Conservation (phyloP, 2,797 vertebrate species). For the Enteromius mattozi region DNA sequence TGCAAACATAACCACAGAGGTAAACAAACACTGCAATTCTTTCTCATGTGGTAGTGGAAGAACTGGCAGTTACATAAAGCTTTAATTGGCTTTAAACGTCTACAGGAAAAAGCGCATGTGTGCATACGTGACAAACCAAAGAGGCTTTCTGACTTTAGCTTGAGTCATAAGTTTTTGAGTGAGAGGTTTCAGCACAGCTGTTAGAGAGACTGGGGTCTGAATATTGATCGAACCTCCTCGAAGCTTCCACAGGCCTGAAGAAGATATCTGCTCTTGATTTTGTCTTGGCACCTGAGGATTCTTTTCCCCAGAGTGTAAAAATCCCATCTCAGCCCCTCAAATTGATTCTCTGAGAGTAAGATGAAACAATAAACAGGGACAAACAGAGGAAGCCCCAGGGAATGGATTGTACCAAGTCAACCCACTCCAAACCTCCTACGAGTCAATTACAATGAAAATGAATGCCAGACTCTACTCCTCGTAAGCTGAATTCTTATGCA, state of each 20-base stretch:
- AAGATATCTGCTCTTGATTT: conserved; percentile 50
- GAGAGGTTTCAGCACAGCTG: not conserved
- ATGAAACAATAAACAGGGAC: conserved; percentile 48
- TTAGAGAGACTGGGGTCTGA: conserved; percentile 12
- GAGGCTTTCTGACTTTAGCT: conserved; percentile 11
- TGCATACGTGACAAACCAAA: not conserved
- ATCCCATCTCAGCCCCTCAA: conserved; percentile 42
- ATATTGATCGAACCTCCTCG: conserved; percentile 39
- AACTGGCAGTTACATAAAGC: conserved; percentile 27
- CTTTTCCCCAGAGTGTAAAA: conserved; percentile 35
- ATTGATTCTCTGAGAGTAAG: conserved; percentile 42
- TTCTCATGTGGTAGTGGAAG: conserved; percentile 17
- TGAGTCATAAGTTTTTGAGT: conserved; percentile 24
- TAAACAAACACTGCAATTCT: conserved; percentile 51
- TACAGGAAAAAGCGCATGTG: not conserved
- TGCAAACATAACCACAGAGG: conserved; percentile 39
- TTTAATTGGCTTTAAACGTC: conserved; percentile 31
- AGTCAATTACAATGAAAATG: conserved; percentile 22
- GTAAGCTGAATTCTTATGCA: conserved; percentile 11
- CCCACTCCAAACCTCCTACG: conserved; percentile 1
- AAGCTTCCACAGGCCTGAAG: conserved; percentile 38
- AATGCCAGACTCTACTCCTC: conserved; percentile 6
- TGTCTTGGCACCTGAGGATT: conserved; percentile 30
- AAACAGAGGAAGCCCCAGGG: conserved; percentile 38
- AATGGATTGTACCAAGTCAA: conserved; percentile 17